Percentiles rank a stretch among this genome's conserved stretches.
Conservation (phyloP, 2,797 vertebrate species). For the Sebastes aleutianus region DNA sequence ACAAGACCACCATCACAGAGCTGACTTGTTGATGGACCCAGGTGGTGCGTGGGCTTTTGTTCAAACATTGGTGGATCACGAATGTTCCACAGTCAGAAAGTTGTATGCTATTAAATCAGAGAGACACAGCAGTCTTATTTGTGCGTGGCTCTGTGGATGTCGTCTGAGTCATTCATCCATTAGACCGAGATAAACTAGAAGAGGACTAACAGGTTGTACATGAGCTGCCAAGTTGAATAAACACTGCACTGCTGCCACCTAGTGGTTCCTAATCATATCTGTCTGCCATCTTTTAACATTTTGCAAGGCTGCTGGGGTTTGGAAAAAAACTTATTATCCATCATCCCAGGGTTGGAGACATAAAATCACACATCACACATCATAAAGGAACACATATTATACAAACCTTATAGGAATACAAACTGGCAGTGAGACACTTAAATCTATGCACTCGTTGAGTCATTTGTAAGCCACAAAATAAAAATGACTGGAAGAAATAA, state of each 20-base stretch:
- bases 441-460: background rate
- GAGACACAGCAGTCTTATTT: background rate
- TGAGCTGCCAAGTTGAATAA: background rate
- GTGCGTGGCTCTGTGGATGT: background rate
- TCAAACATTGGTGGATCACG: background rate
- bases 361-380: background rate
- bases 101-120: background rate
- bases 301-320: background rate
- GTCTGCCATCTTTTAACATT: background rate
- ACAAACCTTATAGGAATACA: background rate
- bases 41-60: background rate
- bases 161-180: background rate
- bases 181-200: background rate
- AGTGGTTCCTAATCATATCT: constrained; percentile 1
- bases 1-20: background rate
- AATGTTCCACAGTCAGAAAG: no score
- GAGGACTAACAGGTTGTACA: background rate
- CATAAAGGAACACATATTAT: background rate
- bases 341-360: background rate
- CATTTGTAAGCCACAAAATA: background rate
- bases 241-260: constrained; percentile 42
- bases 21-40: background rate
- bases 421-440: background rate
- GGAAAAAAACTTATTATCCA: background rate
- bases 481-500: background rate